Base-by-base conservation (phyloP, 2,888 invertebrate species). In the Adela reaumurella region DNA sequence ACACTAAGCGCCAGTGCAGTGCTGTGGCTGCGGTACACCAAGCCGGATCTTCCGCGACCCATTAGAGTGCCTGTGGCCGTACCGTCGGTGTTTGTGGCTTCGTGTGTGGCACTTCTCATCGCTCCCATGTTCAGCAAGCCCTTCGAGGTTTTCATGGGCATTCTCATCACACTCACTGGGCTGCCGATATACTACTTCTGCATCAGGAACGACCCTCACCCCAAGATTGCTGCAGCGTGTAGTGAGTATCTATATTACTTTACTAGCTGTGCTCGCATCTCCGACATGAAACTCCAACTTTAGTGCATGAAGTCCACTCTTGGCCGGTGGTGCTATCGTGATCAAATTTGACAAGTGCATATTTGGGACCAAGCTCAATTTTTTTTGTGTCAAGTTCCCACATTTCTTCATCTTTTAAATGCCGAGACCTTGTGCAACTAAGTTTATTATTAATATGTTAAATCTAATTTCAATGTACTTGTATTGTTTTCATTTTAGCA, bases 1-100 rank as follows among this genome's bases (percentile, higher is more conserved):
- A 90, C 90, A 65, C 67, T 94, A 28, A 92, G 94, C 41, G 91
- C 95, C 45, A 85, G 88, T 52, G 94, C 92, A 1, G 84, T 96
- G 53, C 70, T 96, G 20, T 93, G 89, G 82, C 79, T 95, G 54
- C 81, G 96, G 41, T 90, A 88, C 71, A 92, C 86, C 62, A 76
- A 81, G 56, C 95, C 95, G 0, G 74, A 90, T 50, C 81, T 94
- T 74, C 74, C 82, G 2, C 81, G 96, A 57, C 95, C 95, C 41
- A 96, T 96, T 51, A 92, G 87, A 81, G 86, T 90, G 43, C 81
- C 84, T 47, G 62, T 89, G 11, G 82, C 85, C 80, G 82, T 93
- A 61, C 94, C 94, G 10, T 81, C 89, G 43, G 64, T 84, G 17
- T 94, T 93, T 71, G 88, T 94, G 46, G 50, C 84, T 1, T 81